phyloP scores from a whole-genome alignment of 2,888 invertebrate species.

The Romanomermis culicivorax region DNA sequence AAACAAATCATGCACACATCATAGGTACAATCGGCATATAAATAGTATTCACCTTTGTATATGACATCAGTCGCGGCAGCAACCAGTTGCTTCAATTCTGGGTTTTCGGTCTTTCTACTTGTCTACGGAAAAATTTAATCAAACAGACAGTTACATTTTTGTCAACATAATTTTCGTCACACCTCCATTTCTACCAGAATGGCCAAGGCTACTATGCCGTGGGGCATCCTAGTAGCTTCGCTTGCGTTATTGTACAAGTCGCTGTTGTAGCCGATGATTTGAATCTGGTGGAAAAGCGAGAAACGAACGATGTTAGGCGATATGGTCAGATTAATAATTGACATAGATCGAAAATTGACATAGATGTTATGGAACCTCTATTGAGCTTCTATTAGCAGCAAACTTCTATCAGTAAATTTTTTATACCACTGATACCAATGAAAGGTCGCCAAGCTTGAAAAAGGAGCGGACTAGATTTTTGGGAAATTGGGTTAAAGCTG shows the following conservation, averaged over 20 bases:
- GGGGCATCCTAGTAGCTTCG: conserved; percentile 73
- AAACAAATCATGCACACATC: no score
- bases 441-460: no score
- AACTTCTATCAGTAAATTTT: no score
- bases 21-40: no score
- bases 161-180: background rate
- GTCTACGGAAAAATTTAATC: background rate
- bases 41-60: conserved; percentile 6
- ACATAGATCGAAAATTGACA: no score
- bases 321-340: no score
- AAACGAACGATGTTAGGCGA: no score
- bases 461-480: no score
- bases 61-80: background rate
- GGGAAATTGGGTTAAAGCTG: no score
- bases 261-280: conserved; percentile 92
- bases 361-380: no score
- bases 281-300: conserved; percentile 49
- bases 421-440: no score
- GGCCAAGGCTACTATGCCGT: conserved; percentile 82
- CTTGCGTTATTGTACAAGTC: conserved; percentile 89
- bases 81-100: background rate
- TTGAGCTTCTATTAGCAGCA: no score
- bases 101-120: background rate
- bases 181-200: conserved; percentile 62
- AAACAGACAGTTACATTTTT: background rate